phyloP scores from a whole-genome alignment of 2,888 invertebrate genomes.

The Oxycera nigricornis region DNA sequence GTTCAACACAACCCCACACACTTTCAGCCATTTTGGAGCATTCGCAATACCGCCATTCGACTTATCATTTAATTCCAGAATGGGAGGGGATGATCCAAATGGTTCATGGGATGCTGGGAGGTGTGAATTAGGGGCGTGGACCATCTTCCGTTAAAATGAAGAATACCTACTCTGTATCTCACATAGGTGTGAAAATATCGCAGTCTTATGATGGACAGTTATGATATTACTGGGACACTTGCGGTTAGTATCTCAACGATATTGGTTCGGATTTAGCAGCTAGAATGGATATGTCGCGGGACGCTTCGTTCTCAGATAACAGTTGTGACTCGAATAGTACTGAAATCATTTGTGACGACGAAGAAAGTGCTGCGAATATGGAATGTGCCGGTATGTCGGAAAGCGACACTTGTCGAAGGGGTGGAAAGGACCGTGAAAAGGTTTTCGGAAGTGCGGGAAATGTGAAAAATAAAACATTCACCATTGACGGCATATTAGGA shows the following conservation, averaged over 20 bases:
- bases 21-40: slow-evolving; percentile 35
- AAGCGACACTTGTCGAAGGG: background rate
- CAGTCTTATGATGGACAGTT: background rate
- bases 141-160: slow-evolving; percentile 16
- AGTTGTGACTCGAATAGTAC: slow-evolving; percentile 45
- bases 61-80: background rate
- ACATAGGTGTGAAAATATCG: slow-evolving; percentile 33
- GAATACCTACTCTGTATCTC: background rate
- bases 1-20: background rate
- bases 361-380: too few relatives aligned
- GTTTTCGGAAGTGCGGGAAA: slow-evolving; percentile 42
- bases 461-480: slow-evolving; percentile 51
- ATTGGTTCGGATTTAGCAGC: background rate
- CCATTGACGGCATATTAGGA: slow-evolving; percentile 54
- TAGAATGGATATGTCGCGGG: slow-evolving; percentile 28
- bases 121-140: slow-evolving; percentile 30
- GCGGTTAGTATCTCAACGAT: background rate
- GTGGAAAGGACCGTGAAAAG: background rate
- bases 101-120: slow-evolving; percentile 25
- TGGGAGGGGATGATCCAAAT: slow-evolving; percentile 4
- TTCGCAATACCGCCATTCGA: slow-evolving; percentile 4
- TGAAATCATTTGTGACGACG: slow-evolving; percentile 50
- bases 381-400: slow-evolving; percentile 11
- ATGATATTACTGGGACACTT: background rate
- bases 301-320: slow-evolving; percentile 39